These are phyloP conservation scores for Oreohelix idahoensis DNA, from an alignment of 1,140 invertebrate species.

Conservation along the genomic window DNA sequence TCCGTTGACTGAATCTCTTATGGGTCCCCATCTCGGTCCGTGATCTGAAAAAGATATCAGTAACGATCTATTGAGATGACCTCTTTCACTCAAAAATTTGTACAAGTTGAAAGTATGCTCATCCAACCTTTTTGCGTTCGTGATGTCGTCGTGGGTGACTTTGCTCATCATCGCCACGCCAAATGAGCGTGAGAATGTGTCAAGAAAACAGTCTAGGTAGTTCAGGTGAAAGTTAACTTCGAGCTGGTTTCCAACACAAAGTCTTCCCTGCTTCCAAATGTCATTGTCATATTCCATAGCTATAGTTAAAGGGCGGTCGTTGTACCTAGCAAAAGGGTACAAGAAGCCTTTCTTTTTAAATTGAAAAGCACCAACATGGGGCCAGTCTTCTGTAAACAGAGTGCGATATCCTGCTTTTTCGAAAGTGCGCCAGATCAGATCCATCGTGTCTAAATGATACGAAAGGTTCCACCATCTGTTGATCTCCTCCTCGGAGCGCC, in stretches of 20 bases:
- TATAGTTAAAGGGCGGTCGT: neutral
- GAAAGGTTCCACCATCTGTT: neutral
- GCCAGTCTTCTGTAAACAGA: neutral
- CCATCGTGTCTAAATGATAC: neutral
- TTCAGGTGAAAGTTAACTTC: neutral
- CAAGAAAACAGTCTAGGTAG: neutral
- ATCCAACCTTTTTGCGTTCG: neutral
- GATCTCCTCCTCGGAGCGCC: neutral
- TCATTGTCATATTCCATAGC: constrained; percentile 13
- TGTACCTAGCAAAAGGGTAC: neutral
- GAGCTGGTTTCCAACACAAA: neutral
- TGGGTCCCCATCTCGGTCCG: constrained; percentile 11
- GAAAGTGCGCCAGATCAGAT: constrained; percentile 8
- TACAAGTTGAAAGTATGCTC: constrained; percentile 18
- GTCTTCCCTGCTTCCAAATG: neutral
- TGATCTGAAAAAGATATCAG: constrained; percentile 21
- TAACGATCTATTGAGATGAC: neutral
- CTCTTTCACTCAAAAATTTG: neutral
- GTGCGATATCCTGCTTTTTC: constrained; percentile 19
- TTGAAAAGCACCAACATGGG: neutral
- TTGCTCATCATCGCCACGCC: neutral
- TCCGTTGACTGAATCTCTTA: constrained; percentile 6
- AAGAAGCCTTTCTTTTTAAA: neutral
- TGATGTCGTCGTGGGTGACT: neutral
- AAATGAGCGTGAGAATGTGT: neutral